Percentiles rank a stretch among this genome's conserved stretches.
Evolutionary conservation across 2,888 invertebrate genomes (phyloP).

Genomic region (Nomada fabriciana): DNA sequence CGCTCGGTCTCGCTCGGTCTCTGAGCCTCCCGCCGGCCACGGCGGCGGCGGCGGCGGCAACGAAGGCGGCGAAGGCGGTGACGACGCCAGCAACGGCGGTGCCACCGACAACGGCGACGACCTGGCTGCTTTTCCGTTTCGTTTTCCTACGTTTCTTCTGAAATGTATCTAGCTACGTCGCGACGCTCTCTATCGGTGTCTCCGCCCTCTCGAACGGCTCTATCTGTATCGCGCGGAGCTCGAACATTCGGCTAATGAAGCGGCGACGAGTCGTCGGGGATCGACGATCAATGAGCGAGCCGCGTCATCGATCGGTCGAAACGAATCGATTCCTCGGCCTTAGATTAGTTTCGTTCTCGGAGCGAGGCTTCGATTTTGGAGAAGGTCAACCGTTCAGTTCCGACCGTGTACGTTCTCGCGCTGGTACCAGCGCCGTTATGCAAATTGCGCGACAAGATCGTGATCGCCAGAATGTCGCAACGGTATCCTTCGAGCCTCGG

Average conservation of each 20-base stretch:
- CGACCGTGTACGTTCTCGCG: background rate
- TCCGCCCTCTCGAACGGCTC: background rate
- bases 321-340: constrained; percentile 39
- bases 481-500: constrained; percentile 55
- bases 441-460: constrained; percentile 58
- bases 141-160: background rate
- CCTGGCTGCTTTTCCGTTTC: constrained; percentile 12
- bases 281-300: too few relatives aligned
- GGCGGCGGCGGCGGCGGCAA: background rate
- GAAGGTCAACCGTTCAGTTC: background rate
- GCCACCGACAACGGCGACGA: background rate
- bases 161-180: constrained; percentile 10
- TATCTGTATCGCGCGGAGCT: constrained; percentile 13
- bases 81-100: constrained; percentile 1
- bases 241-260: too few relatives aligned
- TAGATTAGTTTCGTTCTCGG: background rate
- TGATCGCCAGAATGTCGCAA: constrained; percentile 63
- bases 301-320: constrained; percentile 51
- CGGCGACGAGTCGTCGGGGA: too few relatives aligned
- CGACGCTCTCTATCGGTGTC: constrained; percentile 6
- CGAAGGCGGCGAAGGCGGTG: constrained; percentile 13
- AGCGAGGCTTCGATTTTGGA: constrained; percentile 30
- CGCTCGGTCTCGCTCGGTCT: constrained; percentile 65
- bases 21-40: constrained; percentile 64
- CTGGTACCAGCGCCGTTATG: constrained; percentile 47